phyloP scores from a whole-genome alignment of 30 jellyfish, hydroid and myxozoan genomes.

The Sanderia malayensis region DNA sequence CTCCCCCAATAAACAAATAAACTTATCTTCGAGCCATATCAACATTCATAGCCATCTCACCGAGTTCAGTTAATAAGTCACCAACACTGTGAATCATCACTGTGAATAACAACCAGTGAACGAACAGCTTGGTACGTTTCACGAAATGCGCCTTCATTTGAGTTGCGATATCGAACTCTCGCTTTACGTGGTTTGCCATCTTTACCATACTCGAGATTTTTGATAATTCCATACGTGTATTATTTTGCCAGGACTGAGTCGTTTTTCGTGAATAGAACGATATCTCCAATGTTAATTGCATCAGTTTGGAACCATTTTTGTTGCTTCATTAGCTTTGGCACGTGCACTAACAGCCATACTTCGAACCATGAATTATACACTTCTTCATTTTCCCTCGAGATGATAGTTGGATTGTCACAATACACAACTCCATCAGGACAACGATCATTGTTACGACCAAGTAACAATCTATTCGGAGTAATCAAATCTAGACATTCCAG shows the following conservation, averaged over 20 bases:
- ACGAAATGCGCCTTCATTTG: slow-evolving; percentile 3
- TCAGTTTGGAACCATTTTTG: not conserved
- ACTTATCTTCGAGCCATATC: no score
- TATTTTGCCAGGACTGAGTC: not conserved
- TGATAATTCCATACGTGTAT: not conserved
- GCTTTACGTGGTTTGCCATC: not conserved
- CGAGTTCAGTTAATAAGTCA: not conserved
- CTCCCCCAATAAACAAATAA: no score
- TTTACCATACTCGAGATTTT: not conserved
- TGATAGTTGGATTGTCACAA: not conserved
- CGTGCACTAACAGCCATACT: slow-evolving; percentile 19
- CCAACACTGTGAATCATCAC: not conserved
- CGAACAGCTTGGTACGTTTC: slow-evolving; percentile 10
- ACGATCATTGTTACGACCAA: slow-evolving; percentile 25
- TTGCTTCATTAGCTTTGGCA: slow-evolving; percentile 1
- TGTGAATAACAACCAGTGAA: slow-evolving; percentile 2
- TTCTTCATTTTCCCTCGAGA: not conserved
- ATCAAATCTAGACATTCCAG: slow-evolving; percentile 14
- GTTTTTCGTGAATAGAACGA: not conserved
- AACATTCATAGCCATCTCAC: not conserved
- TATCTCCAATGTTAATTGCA: not conserved
- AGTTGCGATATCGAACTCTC: not conserved
- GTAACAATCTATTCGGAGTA: slow-evolving; percentile 25
- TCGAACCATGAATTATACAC: slow-evolving; percentile 14
- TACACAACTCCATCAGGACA: not conserved